A percentile compares a stretch with the other conserved stretches of the same genome.
phyloP scores from a whole-genome alignment of 2,113 vertebrate species.

The Myxocyprinus asiaticus region DNA sequence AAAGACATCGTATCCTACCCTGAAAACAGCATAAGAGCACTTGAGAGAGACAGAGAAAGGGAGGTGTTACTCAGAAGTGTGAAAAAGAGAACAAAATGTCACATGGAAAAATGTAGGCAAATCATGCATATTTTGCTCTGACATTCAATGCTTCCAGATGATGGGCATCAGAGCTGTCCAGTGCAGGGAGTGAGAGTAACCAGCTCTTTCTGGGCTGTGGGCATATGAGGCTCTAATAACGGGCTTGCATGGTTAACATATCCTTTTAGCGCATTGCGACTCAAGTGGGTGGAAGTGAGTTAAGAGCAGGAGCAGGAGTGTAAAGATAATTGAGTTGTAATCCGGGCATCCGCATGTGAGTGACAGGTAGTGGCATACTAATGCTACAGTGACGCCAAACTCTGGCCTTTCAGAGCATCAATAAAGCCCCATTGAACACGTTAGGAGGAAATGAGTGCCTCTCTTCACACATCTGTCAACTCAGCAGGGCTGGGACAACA shows the following conservation, averaged over 20 bases:
- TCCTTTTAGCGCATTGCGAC: constrained; percentile 55
- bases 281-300: constrained; percentile 54
- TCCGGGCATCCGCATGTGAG: constrained; percentile 48
- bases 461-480: not conserved
- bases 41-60: constrained; percentile 14
- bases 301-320: constrained; percentile 57
- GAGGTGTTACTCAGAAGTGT: constrained; percentile 10
- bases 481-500: not conserved
- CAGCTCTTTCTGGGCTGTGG: constrained; percentile 47
- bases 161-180: constrained; percentile 31
- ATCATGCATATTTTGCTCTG: constrained; percentile 52
- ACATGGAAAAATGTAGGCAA: constrained; percentile 39
- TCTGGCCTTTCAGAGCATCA: constrained; percentile 60
- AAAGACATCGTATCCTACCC: constrained; percentile 39
- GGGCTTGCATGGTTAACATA: constrained; percentile 63
- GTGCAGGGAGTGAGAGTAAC: constrained; percentile 31
- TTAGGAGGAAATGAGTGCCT: constrained; percentile 50
- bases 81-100: constrained; percentile 40
- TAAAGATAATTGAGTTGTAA: constrained; percentile 56
- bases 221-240: constrained; percentile 48
- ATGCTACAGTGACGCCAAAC: constrained; percentile 58
- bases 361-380: constrained; percentile 31
- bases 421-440: constrained; percentile 70
- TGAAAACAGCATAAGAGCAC: constrained; percentile 43
- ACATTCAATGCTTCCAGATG: constrained; percentile 49